Percentiles rank a stretch among this genome's conserved stretches.
phyloP scores from a whole-genome alignment of 2,888 invertebrate species.

The Eilema griseolum region DNA sequence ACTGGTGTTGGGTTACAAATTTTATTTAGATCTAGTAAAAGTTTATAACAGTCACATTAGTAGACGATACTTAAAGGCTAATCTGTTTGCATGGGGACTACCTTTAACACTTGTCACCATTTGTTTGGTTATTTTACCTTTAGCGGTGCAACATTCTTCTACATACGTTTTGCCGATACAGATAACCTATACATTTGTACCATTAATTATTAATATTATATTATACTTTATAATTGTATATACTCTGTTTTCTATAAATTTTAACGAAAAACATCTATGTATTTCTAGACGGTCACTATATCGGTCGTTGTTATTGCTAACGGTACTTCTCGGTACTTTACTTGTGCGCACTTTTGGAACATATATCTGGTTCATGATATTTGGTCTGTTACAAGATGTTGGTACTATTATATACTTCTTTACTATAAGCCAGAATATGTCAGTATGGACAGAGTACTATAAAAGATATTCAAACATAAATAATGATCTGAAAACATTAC shows the following conservation, averaged over 20 bases:
- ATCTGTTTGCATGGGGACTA: conserved; percentile 7
- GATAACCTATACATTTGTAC: neutral
- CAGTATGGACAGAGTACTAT: neutral
- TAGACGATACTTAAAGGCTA: conserved; percentile 1
- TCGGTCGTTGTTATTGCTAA: neutral
- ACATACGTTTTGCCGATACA: neutral
- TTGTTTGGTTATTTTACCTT: neutral
- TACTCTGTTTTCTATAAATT: neutral
- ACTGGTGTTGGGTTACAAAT: neutral
- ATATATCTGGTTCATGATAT: neutral
- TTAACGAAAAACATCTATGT: neutral
- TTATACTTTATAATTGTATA: neutral
- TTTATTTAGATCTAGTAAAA: conserved; percentile 1
- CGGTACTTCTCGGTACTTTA: neutral
- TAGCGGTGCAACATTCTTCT: neutral
- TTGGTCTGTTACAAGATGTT: neutral
- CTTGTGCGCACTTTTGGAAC: neutral
- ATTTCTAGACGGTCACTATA: neutral
- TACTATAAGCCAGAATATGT: neutral
- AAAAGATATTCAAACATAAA: neutral
- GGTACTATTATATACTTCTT: neutral
- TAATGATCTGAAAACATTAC: neutral
- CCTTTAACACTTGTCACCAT: neutral
- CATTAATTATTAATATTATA: neutral
- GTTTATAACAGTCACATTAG: neutral